Evolutionary conservation across 2,113 vertebrate genomes (phyloP).

Genomic region (Entelurus aequoreus): DNA sequence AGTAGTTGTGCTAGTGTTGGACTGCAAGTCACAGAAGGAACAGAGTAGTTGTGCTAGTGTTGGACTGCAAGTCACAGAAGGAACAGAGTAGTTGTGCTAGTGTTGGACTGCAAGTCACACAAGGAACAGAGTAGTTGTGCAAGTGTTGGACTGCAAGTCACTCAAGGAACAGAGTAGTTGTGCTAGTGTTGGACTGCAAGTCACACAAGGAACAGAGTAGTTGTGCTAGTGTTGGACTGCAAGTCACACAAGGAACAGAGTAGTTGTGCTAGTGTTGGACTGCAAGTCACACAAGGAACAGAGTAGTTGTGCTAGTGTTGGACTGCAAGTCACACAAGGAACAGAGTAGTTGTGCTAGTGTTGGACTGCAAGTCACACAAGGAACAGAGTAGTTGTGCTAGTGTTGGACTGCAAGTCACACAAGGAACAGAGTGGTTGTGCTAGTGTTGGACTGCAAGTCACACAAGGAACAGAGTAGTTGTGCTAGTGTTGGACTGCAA

Average conservation of each 20-base stretch:
- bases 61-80: constrained; percentile 76
- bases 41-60: background rate
- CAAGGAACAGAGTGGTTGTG: constrained; percentile 2
- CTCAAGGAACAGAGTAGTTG: constrained; percentile 4
- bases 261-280: constrained; percentile 64
- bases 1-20: constrained; percentile 39
- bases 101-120: constrained; percentile 76
- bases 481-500: constrained; percentile 73
- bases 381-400: constrained; percentile 1
- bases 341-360: background rate
- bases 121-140: constrained; percentile 3
- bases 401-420: constrained; percentile 76
- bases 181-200: constrained; percentile 74
- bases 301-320: constrained; percentile 10
- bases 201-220: constrained; percentile 18
- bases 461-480: constrained; percentile 9
- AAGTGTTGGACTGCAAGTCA: constrained; percentile 75
- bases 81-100: constrained; percentile 1
- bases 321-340: constrained; percentile 75
- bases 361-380: constrained; percentile 76
- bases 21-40: constrained; percentile 71
- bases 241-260: constrained; percentile 41
- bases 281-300: constrained; percentile 59
- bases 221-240: constrained; percentile 70
- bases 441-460: constrained; percentile 74